These are phyloP conservation scores for Hormiphora californensis DNA, from an alignment of 37 sponge, comb jelly and placozoan species.

Conservation along the genomic window DNA sequence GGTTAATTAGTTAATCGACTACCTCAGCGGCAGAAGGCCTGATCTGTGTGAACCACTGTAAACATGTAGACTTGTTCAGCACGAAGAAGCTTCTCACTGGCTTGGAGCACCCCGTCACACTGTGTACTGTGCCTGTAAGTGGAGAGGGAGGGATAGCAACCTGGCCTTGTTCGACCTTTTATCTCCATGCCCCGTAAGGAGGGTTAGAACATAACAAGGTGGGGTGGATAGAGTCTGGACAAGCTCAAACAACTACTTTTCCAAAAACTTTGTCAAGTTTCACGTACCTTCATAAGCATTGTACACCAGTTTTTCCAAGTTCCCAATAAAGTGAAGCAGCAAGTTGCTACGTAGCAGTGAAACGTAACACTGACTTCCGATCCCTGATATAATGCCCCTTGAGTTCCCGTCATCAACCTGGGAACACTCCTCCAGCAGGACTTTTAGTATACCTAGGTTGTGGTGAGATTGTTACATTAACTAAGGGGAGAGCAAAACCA, in stretches of 20 bases:
- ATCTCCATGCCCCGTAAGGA: too few species aligned
- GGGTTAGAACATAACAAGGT: too few species aligned
- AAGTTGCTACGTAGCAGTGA: conserved; percentile 74
- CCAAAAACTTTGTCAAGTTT: too few species aligned
- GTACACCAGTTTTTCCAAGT: conserved; percentile 90
- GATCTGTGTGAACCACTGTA: conserved; percentile 75
- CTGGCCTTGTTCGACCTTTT: too few species aligned
- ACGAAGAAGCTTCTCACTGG: conserved; percentile 67
- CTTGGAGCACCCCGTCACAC: not conserved
- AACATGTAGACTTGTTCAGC: conserved; percentile 78
- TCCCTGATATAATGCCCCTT: conserved; percentile 50
- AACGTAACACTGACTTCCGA: conserved; percentile 83
- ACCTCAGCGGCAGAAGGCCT: conserved; percentile 67
- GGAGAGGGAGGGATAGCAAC: too few species aligned
- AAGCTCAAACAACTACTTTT: too few species aligned
- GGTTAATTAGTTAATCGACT: too few species aligned
- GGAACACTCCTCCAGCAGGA: not conserved
- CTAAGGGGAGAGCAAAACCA: not conserved
- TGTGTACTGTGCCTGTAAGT: conserved; percentile 39
- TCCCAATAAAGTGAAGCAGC: conserved; percentile 80
- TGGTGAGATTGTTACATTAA: too few species aligned
- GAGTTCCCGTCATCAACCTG: not conserved
- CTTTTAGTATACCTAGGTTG: conserved; percentile 22
- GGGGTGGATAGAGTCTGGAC: too few species aligned
- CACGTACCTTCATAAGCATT: conserved; percentile 76